These are phyloP conservation scores for Pantala flavescens DNA, from an alignment of 1,140 invertebrate species.

Conservation along the genomic window DNA sequence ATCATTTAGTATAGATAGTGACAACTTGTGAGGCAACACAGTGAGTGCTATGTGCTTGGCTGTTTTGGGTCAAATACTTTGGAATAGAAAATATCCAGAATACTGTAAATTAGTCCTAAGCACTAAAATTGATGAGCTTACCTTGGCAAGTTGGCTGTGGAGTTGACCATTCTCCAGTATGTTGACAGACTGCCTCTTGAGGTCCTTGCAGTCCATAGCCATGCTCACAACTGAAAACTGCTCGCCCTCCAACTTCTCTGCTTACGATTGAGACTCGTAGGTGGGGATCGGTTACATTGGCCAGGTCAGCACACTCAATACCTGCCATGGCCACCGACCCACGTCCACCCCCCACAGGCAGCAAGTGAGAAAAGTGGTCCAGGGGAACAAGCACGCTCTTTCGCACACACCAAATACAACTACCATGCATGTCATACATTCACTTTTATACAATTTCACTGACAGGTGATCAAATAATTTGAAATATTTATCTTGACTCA, in stretches of 20 bases:
- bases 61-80: no score
- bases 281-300: constrained; percentile 37
- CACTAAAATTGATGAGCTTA: no score
- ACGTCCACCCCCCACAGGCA: constrained; percentile 1
- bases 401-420: not conserved
- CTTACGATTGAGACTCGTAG: constrained; percentile 59
- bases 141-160: constrained; percentile 62
- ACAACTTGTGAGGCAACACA: no score
- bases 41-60: no score
- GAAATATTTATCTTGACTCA: no score
- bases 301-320: constrained; percentile 63
- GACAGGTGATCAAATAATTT: no score
- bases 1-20: no score
- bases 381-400: constrained; percentile 3
- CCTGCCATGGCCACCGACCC: constrained; percentile 33
- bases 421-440: no score
- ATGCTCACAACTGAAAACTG: constrained; percentile 64
- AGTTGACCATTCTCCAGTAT: constrained; percentile 67
- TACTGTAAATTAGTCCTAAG: no score
- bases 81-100: no score
- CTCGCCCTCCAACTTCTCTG: constrained; percentile 61
- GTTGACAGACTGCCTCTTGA: constrained; percentile 60
- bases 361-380: not conserved
- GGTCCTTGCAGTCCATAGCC: constrained; percentile 68
- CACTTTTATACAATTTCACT: no score